A percentile compares a stretch with the other conserved stretches of the same genome.
Conservation (phyloP, 2,113 vertebrate species). For the Pogonocichla stellata region DNA sequence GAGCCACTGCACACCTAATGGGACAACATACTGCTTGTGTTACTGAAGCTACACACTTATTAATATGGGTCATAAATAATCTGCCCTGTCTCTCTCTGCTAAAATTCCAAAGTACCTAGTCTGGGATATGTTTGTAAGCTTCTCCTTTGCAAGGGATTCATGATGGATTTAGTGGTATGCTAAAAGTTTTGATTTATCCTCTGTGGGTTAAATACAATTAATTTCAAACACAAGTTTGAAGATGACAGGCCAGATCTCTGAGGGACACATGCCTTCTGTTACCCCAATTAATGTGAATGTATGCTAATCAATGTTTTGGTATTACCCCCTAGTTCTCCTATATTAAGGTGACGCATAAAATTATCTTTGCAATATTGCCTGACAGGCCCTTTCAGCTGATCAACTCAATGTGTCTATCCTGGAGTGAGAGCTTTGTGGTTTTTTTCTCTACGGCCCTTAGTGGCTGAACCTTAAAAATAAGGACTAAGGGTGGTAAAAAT, state of each 20-base stretch:
- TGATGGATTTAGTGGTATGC: neutral
- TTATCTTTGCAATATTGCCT: neutral
- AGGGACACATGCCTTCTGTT: neutral
- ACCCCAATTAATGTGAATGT: neutral
- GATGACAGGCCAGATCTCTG: neutral
- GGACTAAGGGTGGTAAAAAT: neutral
- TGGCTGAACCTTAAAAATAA: constrained; percentile 11
- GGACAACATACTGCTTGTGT: neutral
- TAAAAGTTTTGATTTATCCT: neutral
- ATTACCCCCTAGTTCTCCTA: neutral
- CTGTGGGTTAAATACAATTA: neutral
- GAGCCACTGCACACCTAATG: neutral
- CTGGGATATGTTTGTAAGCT: neutral
- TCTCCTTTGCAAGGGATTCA: neutral
- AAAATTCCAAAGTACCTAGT: neutral
- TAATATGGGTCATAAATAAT: neutral
- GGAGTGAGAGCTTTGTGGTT: neutral
- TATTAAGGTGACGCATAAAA: neutral
- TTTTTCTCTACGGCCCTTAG: neutral
- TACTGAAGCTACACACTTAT: neutral
- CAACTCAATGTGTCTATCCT: neutral
- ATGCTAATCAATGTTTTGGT: neutral
- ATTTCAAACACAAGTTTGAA: neutral
- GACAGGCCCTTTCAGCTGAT: neutral
- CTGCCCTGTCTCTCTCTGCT: neutral